Percentiles rank a stretch among this genome's conserved stretches.
Evolutionary conservation across 2,797 vertebrate species (phyloP).

Genomic region (Oophaga sylvatica): DNA sequence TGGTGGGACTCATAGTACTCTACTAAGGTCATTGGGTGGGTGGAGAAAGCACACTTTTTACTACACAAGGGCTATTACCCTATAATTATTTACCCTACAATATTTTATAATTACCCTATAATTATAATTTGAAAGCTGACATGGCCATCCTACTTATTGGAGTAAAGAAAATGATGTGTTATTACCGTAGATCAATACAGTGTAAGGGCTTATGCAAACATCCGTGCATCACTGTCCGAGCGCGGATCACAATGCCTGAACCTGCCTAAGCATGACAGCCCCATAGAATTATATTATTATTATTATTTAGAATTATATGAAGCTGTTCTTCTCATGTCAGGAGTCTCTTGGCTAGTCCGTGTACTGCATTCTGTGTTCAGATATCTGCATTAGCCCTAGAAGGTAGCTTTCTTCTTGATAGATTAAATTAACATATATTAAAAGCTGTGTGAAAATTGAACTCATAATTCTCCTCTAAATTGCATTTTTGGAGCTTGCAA

Average conservation of each 20-base stretch:
- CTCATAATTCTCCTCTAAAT: background rate
- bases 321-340: no score
- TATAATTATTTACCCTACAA: no score
- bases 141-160: background rate
- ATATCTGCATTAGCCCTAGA: no score
- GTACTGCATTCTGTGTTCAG: no score
- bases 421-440: background rate
- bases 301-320: no score
- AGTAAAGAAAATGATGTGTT: background rate
- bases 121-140: background rate
- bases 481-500: conserved; percentile 22
- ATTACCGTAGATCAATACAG: background rate
- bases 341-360: no score
- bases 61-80: background rate
- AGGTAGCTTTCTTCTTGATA: background rate
- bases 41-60: background rate
- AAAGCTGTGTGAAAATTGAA: background rate
- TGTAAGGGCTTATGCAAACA: no score
- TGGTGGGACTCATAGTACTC: no score
- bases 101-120: background rate
- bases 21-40: background rate
- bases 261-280: no score
- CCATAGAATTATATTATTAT: no score
- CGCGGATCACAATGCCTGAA: no score
- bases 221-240: no score